Percentiles rank a stretch among this genome's conserved stretches.
Conservation (phyloP, 2,888 invertebrate genomes). For the Drosophila greeni region DNA sequence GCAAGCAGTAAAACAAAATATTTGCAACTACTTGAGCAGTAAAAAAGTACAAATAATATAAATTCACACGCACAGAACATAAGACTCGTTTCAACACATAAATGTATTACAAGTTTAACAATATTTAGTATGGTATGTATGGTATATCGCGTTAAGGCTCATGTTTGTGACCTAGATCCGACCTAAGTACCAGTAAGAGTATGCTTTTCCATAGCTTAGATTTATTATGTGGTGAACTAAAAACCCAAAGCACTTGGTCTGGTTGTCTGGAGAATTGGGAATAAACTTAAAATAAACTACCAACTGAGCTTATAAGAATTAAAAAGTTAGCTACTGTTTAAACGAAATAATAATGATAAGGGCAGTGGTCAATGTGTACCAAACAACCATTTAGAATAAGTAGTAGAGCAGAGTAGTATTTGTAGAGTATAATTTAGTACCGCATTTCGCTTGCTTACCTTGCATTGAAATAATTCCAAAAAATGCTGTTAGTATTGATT, state of each 20-base stretch:
- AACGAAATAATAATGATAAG: conserved; percentile 31
- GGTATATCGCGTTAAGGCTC: conserved; percentile 35
- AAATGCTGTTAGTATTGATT: conserved; percentile 86
- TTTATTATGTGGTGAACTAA: conserved; percentile 51
- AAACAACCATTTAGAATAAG: conserved; percentile 75
- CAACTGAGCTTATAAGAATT: conserved; percentile 63
- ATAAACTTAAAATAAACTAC: conserved; percentile 82
- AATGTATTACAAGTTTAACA: conserved; percentile 73
- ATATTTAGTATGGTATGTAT: conserved; percentile 48
- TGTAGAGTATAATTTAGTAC: conserved; percentile 65
- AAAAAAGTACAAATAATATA: conserved; percentile 64
- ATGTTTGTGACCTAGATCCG: conserved; percentile 64
- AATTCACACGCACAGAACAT: conserved; percentile 77
- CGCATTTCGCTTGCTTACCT: conserved; percentile 87
- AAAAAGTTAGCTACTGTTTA: conserved; percentile 48
- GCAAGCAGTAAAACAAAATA: conserved; percentile 61
- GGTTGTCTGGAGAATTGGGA: conserved; percentile 40
- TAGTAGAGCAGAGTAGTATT: conserved; percentile 46
- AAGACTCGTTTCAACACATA: conserved; percentile 76
- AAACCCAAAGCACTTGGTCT: conserved; percentile 41
- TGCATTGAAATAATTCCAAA: conserved; percentile 99
- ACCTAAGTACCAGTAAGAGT: conserved; percentile 53
- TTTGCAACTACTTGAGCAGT: conserved; percentile 59
- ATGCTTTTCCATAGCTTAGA: conserved; percentile 61
- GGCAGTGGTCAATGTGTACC: conserved; percentile 56